phyloP scores from a whole-genome alignment of 2,113 vertebrate genomes.

The Rissa tridactyla region DNA sequence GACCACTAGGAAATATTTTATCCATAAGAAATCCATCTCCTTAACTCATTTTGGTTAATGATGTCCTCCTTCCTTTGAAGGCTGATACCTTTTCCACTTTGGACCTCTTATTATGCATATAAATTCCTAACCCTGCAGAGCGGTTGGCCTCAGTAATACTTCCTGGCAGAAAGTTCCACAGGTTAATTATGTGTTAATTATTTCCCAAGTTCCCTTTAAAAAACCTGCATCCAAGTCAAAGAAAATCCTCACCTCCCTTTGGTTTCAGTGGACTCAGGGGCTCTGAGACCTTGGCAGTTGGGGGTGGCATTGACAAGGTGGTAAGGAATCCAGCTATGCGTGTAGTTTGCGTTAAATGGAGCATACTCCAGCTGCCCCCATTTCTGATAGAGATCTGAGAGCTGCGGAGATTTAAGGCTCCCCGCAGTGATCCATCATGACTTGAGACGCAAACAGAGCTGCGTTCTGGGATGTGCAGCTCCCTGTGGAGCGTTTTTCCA shows the following conservation, averaged over 20 bases:
- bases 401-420: constrained; percentile 25
- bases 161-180: constrained; percentile 60
- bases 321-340: constrained; percentile 6
- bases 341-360: constrained; percentile 42
- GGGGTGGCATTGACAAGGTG: constrained; percentile 61
- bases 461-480: constrained; percentile 33
- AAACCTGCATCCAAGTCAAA: constrained; percentile 45
- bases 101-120: constrained; percentile 37
- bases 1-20: constrained; percentile 7
- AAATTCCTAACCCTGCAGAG: constrained; percentile 59
- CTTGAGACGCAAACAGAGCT: background rate
- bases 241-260: constrained; percentile 33
- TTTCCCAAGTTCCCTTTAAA: constrained; percentile 64
- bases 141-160: constrained; percentile 37
- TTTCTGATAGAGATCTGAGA: constrained; percentile 36
- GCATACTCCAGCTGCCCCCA: constrained; percentile 18
- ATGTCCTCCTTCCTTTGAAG: constrained; percentile 36
- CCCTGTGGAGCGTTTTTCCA: background rate
- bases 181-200: constrained; percentile 72
- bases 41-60: constrained; percentile 11
- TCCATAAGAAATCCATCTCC: constrained; percentile 17
- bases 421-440: constrained; percentile 35
- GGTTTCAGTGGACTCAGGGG: constrained; percentile 47
- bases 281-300: constrained; percentile 28
- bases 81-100: constrained; percentile 45